Evolutionary conservation across 2,888 invertebrate species (phyloP), one percentile per base, ranked within the genome.

Genomic region (Euproctis similis): DNA sequence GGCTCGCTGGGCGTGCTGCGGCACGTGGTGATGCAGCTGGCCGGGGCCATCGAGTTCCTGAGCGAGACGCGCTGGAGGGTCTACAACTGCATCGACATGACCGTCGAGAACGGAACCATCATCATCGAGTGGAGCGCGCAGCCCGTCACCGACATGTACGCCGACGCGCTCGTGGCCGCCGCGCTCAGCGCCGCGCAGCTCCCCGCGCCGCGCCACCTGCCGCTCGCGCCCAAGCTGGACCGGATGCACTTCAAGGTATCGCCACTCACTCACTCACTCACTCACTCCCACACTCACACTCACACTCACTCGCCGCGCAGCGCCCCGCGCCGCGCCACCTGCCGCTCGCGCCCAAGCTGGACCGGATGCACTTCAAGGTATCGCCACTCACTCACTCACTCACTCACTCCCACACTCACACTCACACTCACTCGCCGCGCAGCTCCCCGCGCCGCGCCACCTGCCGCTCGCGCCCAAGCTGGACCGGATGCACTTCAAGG

Each of bases 111-210:
- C 18, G 91, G 91, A 67, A 88, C 95, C 46, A 92, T 96, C 13
- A 90, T 93, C 0, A 86, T 98, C 34, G 97, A 97, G 88, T 99
- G 98, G 98, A 86, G 91, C 23, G 96, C 97, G 4, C 94, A 93
- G 61, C 97, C 98, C 1, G 92, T 97, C 24, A 93, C 96, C 60
- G 98, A 99, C 76, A 98, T 98, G 96, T 98, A 93, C 76, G 98
- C 98, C 13, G 98, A 99, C 84, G 94, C 98, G 13, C 92, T 97
- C 13, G 86, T 97, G 30, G 93, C 95, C 0, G 95, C 93, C 22
- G 87, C 97, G 19, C 86, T 98, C 51, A 92, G 94, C 68, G 95
- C 95, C 6, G 53, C 74, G n/a, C 18, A 65, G 24, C 59, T 72
- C 26, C 59, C 73, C 26, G 54, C 59, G 38, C 72, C 66, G 28